Evolutionary conservation across 2,797 vertebrate genomes (phyloP).

Genomic region (Centroberyx gerrardi): DNA sequence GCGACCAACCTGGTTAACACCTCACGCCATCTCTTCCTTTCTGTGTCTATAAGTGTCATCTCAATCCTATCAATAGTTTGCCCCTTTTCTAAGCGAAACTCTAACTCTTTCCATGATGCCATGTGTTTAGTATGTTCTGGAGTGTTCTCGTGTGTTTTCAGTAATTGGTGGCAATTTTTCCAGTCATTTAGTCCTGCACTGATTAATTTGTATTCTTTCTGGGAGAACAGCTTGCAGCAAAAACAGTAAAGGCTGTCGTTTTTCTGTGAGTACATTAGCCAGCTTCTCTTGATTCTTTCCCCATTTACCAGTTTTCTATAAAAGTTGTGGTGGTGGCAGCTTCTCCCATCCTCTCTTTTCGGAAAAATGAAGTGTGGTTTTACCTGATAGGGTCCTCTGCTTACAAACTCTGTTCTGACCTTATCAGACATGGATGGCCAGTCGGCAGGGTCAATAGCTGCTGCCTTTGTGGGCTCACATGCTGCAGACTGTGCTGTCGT

Average conservation of each 20-base stretch:
- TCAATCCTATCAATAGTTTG: constrained; percentile 34
- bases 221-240: not conserved
- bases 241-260: constrained; percentile 10
- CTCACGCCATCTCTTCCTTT: constrained; percentile 12
- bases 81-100: constrained; percentile 37
- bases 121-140: constrained; percentile 33
- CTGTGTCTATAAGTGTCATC: constrained; percentile 13
- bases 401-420: not conserved
- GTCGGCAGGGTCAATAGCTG: not conserved
- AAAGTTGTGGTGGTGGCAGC: not conserved
- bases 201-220: not conserved
- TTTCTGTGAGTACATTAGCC: not conserved
- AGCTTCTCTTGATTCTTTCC: not conserved
- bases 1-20: constrained; percentile 4
- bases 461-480: too few relatives aligned
- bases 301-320: not conserved
- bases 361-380: not conserved
- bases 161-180: constrained; percentile 10
- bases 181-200: constrained; percentile 2
- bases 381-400: not conserved
- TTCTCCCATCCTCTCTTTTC: not conserved
- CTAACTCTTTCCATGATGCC: constrained; percentile 49
- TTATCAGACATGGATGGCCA: not conserved
- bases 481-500: too few relatives aligned
- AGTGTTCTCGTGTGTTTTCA: constrained; percentile 6